Evolutionary conservation across 2,113 vertebrate species (phyloP).

Genomic region (Burhinus bistriatus): DNA sequence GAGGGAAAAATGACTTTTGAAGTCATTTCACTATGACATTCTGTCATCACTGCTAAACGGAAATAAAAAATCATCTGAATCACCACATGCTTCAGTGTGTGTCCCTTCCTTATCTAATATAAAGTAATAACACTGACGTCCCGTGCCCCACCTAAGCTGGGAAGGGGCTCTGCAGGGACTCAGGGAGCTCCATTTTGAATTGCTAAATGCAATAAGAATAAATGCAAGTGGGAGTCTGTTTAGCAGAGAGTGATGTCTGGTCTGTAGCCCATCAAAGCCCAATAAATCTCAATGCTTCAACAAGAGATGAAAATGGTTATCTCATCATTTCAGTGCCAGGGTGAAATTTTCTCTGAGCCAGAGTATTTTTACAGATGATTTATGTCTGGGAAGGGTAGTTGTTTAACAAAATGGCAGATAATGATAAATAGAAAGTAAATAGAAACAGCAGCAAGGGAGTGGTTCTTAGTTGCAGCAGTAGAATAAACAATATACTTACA

Average conservation of each 20-base stretch:
- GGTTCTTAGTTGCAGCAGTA: constrained; percentile 62
- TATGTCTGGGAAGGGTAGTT: constrained; percentile 78
- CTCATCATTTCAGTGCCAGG: constrained; percentile 86
- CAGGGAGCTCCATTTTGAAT: constrained; percentile 71
- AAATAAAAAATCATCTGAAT: constrained; percentile 82
- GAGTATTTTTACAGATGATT: constrained; percentile 84
- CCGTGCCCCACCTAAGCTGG: constrained; percentile 74
- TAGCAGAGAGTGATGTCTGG: constrained; percentile 88
- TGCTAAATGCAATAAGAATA: constrained; percentile 90
- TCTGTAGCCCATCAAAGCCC: constrained; percentile 88
- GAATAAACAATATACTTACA: constrained; percentile 76
- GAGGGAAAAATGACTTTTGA: constrained; percentile 78
- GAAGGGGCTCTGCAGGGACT: constrained; percentile 72
- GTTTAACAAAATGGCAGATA: constrained; percentile 81
- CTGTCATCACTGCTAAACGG: constrained; percentile 82
- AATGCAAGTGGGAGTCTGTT: constrained; percentile 91
- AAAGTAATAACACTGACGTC: constrained; percentile 85
- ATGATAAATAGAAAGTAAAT: constrained; percentile 80
- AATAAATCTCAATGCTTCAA: constrained; percentile 95
- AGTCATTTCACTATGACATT: constrained; percentile 82
- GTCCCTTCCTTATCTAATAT: constrained; percentile 93
- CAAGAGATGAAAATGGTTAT: constrained; percentile 89
- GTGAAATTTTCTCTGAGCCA: constrained; percentile 75
- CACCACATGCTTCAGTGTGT: constrained; percentile 79
- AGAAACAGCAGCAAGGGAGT: constrained; percentile 74